These are phyloP conservation scores for Phocoena sinus DNA, from an alignment of 2,113 vertebrate genomes.

Conservation along the genomic window DNA sequence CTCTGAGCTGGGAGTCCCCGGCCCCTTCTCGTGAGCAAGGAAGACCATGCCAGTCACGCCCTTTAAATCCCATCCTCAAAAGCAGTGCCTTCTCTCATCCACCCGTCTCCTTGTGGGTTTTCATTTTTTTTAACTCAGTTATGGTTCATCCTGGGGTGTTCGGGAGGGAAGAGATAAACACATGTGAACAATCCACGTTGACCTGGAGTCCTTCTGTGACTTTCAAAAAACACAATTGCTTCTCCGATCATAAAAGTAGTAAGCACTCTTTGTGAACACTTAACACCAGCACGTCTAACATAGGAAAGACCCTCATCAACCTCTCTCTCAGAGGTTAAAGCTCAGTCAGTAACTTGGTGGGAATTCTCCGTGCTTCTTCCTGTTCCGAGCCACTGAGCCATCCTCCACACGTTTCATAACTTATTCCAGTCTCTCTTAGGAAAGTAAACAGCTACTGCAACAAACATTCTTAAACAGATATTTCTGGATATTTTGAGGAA, in stretches of 20 bases:
- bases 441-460: accelerated
- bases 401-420: accelerated
- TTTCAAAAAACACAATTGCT: accelerated
- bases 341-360: neutral
- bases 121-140: neutral
- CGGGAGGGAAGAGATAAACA: neutral
- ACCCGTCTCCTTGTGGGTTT: neutral
- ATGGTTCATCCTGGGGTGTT: neutral
- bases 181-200: accelerated
- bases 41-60: accelerated
- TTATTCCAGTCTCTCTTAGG: neutral
- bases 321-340: accelerated
- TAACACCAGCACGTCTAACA: accelerated
- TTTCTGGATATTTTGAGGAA: neutral
- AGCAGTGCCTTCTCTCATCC: neutral
- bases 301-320: too few relatives aligned
- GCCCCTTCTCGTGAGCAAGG: neutral
- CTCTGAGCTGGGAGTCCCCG: neutral
- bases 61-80: neutral
- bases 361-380: neutral
- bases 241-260: neutral
- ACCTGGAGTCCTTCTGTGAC: neutral
- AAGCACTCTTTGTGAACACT: too few relatives aligned
- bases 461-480: accelerated
- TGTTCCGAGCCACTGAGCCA: accelerated